These are phyloP conservation scores for Macquaria ambigua DNA, from an alignment of 2,113 vertebrate genomes.

Conservation along the genomic window DNA sequence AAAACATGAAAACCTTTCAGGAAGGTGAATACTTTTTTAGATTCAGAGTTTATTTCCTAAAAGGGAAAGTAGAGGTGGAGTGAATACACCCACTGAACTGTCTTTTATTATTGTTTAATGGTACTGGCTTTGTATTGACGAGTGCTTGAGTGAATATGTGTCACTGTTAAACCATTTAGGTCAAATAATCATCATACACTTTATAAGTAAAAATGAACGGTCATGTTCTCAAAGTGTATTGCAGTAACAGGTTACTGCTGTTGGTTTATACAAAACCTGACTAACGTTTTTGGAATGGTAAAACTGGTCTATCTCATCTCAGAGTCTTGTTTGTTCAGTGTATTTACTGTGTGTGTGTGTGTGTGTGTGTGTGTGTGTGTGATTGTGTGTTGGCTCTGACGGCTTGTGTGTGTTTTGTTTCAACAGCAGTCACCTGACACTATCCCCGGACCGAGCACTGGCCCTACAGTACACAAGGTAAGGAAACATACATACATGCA, in stretches of 20 bases:
- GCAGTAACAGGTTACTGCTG: background rate
- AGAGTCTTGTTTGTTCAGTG: constrained; percentile 53
- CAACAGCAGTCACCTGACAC: constrained; percentile 87
- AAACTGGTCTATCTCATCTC: constrained; percentile 57
- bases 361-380: constrained; percentile 42
- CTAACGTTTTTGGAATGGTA: constrained; percentile 47
- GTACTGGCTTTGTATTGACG: background rate
- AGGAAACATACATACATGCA: constrained; percentile 12
- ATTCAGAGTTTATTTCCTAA: constrained; percentile 60
- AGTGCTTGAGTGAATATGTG: background rate
- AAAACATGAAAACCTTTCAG: background rate
- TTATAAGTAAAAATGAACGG: background rate
- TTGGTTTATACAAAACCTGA: constrained; percentile 41
- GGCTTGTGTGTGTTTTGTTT: constrained; percentile 67
- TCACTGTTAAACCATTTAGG: background rate
- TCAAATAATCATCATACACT: background rate
- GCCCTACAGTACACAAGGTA: constrained; percentile 82
- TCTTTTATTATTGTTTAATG: background rate
- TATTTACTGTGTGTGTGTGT: constrained; percentile 59
- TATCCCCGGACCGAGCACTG: constrained; percentile 82
- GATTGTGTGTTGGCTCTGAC: constrained; percentile 53
- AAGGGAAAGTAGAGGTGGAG: constrained; percentile 17
- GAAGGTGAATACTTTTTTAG: background rate
- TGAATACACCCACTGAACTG: background rate
- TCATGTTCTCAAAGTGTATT: background rate